These are phyloP conservation scores for Drosophila crucigera DNA, from an alignment of 2,888 invertebrate species.

Conservation along the genomic window DNA sequence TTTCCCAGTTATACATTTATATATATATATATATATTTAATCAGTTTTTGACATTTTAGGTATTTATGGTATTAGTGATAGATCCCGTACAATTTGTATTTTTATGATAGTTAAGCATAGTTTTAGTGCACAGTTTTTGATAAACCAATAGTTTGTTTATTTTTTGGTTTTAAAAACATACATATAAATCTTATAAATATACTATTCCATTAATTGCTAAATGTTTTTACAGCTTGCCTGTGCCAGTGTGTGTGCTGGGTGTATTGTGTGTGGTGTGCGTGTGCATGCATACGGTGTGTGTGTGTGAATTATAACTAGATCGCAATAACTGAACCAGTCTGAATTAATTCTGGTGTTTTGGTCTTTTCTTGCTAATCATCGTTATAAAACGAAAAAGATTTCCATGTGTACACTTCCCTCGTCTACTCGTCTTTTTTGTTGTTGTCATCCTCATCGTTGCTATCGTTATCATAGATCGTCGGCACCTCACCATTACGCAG, in stretches of 20 bases:
- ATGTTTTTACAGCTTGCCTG: constrained; percentile 49
- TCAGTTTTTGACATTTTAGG: constrained; percentile 26
- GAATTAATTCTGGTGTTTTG: constrained; percentile 6
- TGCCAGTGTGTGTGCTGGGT: constrained; percentile 19
- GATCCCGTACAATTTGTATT: constrained; percentile 8
- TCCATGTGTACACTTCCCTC: not conserved
- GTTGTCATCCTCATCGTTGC: constrained; percentile 86
- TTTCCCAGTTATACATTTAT: constrained; percentile 17
- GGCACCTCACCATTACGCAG: constrained; percentile 96
- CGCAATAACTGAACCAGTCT: constrained; percentile 27
- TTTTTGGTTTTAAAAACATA: constrained; percentile 35
- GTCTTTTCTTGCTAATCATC: constrained; percentile 47
- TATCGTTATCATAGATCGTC: constrained; percentile 95
- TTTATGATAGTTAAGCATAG: constrained; percentile 21
- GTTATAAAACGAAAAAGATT: constrained; percentile 28
- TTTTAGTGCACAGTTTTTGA: constrained; percentile 33
- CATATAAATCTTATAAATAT: constrained; percentile 46
- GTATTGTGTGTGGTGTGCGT: constrained; percentile 4
- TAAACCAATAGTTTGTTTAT: constrained; percentile 29
- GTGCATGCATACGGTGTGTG: constrained; percentile 7
- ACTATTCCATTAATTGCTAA: constrained; percentile 38
- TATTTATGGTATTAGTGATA: constrained; percentile 23
- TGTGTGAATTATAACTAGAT: constrained; percentile 36
- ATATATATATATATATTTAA: constrained; percentile 34
- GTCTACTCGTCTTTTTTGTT: constrained; percentile 46